Evolutionary conservation across 37 sponge, comb jelly and placozoan genomes (phyloP).

Genomic region (Corticium candelabrum): DNA sequence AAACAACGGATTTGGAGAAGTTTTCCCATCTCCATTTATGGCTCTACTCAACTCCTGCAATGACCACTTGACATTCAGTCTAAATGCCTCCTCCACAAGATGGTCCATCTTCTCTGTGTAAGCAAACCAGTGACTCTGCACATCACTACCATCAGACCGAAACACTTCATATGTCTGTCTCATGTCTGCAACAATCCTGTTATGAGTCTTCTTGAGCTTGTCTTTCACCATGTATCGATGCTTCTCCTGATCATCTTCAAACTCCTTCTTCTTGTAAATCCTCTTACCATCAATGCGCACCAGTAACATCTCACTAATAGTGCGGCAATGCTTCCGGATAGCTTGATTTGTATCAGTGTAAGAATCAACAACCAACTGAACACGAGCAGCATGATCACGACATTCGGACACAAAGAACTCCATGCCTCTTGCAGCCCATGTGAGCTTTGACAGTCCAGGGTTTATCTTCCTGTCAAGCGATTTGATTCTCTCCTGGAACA

Average conservation of each 20-base stretch:
- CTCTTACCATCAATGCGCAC: slow-evolving; percentile 72
- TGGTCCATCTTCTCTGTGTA: slow-evolving; percentile 87
- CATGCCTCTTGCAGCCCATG: slow-evolving; percentile 88
- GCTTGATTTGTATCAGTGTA: slow-evolving; percentile 70
- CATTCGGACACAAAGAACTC: slow-evolving; percentile 85
- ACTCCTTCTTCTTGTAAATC: slow-evolving; percentile 79
- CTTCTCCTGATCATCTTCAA: slow-evolving; percentile 65
- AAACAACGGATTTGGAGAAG: slow-evolving; percentile 83
- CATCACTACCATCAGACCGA: slow-evolving; percentile 66
- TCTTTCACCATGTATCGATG: slow-evolving; percentile 45
- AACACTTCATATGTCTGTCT: slow-evolving; percentile 67
- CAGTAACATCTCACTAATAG: slow-evolving; percentile 76
- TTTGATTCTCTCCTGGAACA: slow-evolving; percentile 77
- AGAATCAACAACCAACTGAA: slow-evolving; percentile 49
- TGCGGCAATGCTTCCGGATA: slow-evolving; percentile 60
- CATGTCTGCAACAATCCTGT: slow-evolving; percentile 65
- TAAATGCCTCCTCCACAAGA: slow-evolving; percentile 92
- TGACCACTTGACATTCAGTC: slow-evolving; percentile 96
- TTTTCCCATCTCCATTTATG: slow-evolving; percentile 90
- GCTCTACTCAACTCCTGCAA: slow-evolving; percentile 81
- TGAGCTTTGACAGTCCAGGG: slow-evolving; percentile 91
- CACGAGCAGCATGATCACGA: slow-evolving; percentile 56
- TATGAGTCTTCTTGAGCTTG: slow-evolving; percentile 55
- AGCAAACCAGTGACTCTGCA: slow-evolving; percentile 62
- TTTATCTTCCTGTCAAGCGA: slow-evolving; percentile 86